Percentiles rank a stretch among this genome's conserved stretches.
Evolutionary conservation across 2,113 vertebrate genomes (phyloP).

Genomic region (Panthera uncia): DNA sequence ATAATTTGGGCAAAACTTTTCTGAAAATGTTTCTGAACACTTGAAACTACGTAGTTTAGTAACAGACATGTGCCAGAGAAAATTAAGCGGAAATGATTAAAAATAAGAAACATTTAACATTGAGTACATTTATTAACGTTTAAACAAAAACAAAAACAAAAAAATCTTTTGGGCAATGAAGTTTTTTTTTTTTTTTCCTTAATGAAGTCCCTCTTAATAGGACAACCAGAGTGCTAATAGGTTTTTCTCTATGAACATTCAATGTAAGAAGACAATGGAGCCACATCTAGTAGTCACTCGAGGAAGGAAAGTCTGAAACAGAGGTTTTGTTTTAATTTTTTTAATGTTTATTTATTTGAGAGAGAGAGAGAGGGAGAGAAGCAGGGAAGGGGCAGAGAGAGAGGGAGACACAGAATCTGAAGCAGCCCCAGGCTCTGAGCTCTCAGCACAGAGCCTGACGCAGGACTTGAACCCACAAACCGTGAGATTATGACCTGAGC

Average conservation of each 20-base stretch:
- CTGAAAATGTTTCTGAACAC: background rate
- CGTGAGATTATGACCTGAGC: too few species aligned
- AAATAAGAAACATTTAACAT: background rate
- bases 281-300: background rate
- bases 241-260: background rate
- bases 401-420: too few species aligned
- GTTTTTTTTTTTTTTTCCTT: background rate
- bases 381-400: too few species aligned
- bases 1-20: background rate
- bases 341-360: too few species aligned
- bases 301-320: background rate
- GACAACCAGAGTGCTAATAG: background rate
- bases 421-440: too few species aligned
- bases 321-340: background rate
- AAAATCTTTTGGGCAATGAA: background rate
- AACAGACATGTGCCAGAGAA: background rate
- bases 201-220: background rate
- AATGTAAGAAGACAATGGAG: background rate
- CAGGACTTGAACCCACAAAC: too few species aligned
- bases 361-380: too few species aligned
- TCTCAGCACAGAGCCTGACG: too few species aligned
- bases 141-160: background rate
- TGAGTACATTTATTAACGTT: background rate
- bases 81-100: background rate
- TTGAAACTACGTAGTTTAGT: background rate